Percentiles rank a stretch among this genome's conserved stretches.
These are phyloP conservation scores for Cryptocheilus praepositus DNA, from an alignment of 2,888 invertebrate species.

Conservation along the genomic window DNA sequence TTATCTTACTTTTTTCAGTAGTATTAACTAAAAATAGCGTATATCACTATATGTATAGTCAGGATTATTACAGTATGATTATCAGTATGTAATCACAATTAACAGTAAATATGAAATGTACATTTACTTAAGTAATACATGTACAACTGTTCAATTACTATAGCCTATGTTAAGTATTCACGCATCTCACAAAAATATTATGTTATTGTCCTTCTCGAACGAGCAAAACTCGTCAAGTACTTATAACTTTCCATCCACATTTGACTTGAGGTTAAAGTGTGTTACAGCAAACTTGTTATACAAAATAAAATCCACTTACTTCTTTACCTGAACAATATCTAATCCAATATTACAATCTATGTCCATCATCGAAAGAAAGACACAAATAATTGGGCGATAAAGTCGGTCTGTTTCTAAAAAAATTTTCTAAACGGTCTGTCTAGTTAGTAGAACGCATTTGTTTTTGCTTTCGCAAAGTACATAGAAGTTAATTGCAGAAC, in stretches of 20 bases:
- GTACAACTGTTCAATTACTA: constrained; percentile 35
- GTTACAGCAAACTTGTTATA: neutral
- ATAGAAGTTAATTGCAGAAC: constrained; percentile 7
- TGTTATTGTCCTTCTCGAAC: constrained; percentile 45
- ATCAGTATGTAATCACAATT: constrained; percentile 39
- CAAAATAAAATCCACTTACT: neutral
- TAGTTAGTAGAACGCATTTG: too few species aligned
- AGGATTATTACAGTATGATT: constrained; percentile 24
- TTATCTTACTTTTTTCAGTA: constrained; percentile 32
- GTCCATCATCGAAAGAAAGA: too few species aligned
- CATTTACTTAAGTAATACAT: constrained; percentile 55
- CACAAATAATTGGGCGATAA: too few species aligned
- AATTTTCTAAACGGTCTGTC: too few species aligned
- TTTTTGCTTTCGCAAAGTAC: neutral
- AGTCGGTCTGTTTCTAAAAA: too few species aligned
- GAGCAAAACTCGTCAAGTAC: constrained; percentile 8
- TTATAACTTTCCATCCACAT: neutral
- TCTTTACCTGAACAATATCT: constrained; percentile 1
- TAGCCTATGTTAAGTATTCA: constrained; percentile 50
- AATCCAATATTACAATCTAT: too few species aligned
- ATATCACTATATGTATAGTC: constrained; percentile 28
- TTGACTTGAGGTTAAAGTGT: neutral
- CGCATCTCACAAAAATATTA: constrained; percentile 44
- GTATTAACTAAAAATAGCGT: constrained; percentile 37
- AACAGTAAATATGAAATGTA: constrained; percentile 56